These are phyloP conservation scores for Zosterops japonicus DNA, from an alignment of 2,113 vertebrate genomes.

Conservation along the genomic window DNA sequence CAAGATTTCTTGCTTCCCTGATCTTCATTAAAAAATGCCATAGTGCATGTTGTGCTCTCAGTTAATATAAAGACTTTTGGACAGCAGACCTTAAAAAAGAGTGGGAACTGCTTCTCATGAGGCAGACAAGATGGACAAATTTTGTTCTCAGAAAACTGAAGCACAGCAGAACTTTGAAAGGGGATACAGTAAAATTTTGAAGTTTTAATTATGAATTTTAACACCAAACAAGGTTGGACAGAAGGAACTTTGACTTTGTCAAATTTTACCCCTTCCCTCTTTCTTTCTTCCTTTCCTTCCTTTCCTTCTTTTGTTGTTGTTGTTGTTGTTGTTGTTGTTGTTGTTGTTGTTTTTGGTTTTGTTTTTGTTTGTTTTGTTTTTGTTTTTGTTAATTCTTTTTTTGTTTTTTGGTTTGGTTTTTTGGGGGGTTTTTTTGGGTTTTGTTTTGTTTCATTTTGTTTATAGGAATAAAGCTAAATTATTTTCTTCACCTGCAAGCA, in stretches of 20 bases:
- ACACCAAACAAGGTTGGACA: background rate
- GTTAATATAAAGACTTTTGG: background rate
- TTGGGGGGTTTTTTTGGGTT: background rate
- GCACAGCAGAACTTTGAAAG: background rate
- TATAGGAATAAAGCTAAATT: background rate
- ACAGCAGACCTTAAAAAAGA: background rate
- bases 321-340: too few species aligned
- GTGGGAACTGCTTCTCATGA: background rate
- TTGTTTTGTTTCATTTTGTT: background rate
- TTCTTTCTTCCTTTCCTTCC: too few species aligned
- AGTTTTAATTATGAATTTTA: background rate
- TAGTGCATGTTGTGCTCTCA: too few species aligned
- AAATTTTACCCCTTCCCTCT: background rate
- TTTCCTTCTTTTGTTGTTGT: too few species aligned
- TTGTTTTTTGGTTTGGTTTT: too few species aligned
- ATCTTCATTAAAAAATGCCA: background rate
- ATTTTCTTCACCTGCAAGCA: background rate
- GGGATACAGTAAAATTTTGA: background rate
- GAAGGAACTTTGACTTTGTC: conserved; percentile 16
- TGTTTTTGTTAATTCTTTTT: background rate
- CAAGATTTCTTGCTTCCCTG: background rate
- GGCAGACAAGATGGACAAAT: background rate
- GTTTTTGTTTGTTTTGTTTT: background rate
- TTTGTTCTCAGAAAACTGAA: background rate
- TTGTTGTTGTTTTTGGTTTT: too few species aligned